Evolutionary conservation across 2,797 vertebrate genomes (phyloP).

Genomic region (Basileuterus tristriatus): DNA sequence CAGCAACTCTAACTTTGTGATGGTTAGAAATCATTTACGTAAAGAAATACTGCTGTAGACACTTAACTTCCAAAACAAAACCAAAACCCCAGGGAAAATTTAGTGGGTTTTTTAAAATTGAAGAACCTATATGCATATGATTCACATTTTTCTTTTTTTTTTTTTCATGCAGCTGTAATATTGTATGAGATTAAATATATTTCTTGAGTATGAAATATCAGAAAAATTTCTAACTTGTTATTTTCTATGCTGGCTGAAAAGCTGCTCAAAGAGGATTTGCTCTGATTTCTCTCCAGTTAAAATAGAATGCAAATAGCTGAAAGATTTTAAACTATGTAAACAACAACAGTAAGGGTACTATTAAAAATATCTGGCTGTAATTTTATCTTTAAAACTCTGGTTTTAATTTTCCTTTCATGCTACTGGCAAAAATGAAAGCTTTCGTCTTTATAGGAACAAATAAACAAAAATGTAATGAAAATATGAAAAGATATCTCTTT

Average conservation of each 20-base stretch:
- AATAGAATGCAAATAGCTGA: slow-evolving; percentile 15
- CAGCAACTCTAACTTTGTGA: background rate
- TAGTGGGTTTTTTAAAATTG: background rate
- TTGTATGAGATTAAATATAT: background rate
- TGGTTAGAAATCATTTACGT: background rate
- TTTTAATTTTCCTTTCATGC: slow-evolving; percentile 10
- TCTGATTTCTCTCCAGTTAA: slow-evolving; percentile 44
- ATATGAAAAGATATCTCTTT: background rate
- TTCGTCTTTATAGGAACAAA: background rate
- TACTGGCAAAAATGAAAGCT: background rate
- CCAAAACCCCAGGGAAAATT: background rate
- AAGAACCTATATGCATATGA: background rate
- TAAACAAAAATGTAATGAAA: background rate
- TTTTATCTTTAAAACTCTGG: slow-evolving; percentile 19
- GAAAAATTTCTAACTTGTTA: background rate
- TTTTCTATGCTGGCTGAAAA: slow-evolving; percentile 26
- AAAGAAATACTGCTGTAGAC: background rate
- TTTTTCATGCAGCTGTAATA: background rate
- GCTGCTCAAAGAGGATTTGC: background rate
- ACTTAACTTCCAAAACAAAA: background rate
- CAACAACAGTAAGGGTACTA: background rate
- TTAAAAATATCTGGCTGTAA: slow-evolving; percentile 40
- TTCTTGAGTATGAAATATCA: background rate
- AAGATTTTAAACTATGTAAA: slow-evolving; percentile 31
- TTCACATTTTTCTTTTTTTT: background rate